Percentiles rank a stretch among this genome's conserved stretches.
Evolutionary conservation across 2,797 vertebrate species (phyloP).

Genomic region (Helarctos malayanus): DNA sequence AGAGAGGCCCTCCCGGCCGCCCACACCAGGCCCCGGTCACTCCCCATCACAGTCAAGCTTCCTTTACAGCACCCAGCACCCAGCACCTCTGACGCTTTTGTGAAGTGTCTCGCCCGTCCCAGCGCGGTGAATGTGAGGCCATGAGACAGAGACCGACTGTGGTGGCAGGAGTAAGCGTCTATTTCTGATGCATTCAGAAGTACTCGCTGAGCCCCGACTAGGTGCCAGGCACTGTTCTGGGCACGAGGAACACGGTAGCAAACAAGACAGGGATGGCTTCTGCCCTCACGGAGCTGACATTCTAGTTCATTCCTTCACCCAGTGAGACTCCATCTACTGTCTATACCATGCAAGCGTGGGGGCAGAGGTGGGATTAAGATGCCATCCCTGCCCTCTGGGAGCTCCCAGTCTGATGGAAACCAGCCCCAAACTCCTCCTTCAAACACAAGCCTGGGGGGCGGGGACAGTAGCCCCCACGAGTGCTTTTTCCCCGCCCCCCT

Average conservation of each 20-base stretch:
- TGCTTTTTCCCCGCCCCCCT: too few species aligned
- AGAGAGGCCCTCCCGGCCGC: not conserved
- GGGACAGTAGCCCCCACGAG: too few species aligned
- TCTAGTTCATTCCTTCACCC: not conserved
- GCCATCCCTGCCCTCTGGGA: not conserved
- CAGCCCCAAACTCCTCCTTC: not conserved
- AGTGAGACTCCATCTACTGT: not conserved
- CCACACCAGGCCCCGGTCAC: not conserved
- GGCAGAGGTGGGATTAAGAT: not conserved
- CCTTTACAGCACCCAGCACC: too few species aligned
- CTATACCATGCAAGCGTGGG: not conserved
- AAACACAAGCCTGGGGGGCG: not conserved
- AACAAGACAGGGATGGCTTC: not conserved
- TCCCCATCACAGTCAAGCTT: not conserved
- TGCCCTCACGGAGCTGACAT: not conserved
- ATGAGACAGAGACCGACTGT: fast-evolving
- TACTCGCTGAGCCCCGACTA: not conserved
- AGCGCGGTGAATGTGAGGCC: fast-evolving
- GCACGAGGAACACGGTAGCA: not conserved
- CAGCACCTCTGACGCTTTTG: too few species aligned
- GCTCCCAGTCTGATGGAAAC: not conserved
- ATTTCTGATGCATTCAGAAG: not conserved
- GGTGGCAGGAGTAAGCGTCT: not conserved
- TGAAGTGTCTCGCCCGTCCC: fast-evolving
- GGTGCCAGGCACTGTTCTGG: not conserved